phyloP scores from a whole-genome alignment of 2,888 invertebrate species.

The Busseola fusca region DNA sequence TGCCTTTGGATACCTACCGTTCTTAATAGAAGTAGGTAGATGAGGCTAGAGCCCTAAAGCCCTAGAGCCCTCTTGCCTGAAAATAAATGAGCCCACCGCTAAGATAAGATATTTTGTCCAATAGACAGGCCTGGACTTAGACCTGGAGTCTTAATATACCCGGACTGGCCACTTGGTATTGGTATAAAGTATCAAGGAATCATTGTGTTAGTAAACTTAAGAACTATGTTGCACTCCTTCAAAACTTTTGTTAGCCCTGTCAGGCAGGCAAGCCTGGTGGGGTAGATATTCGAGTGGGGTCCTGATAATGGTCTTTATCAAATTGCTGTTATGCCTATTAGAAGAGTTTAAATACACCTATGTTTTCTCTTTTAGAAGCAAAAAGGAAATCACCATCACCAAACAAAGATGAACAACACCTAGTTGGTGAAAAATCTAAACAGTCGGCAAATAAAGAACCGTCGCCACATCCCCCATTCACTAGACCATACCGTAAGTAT shows the following conservation, averaged over 20 bases:
- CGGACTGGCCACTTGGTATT: no score
- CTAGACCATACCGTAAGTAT: constrained; percentile 37
- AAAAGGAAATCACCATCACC: constrained; percentile 22
- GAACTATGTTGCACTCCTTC: no score
- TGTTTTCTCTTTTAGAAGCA: constrained; percentile 32
- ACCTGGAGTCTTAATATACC: no score
- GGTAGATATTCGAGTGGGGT: no score
- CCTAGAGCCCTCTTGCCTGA: no score
- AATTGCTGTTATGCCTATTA: background rate
- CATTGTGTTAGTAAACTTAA: no score
- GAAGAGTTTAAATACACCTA: background rate
- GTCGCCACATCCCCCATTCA: background rate
- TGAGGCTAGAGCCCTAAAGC: no score
- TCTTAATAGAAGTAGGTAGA: background rate
- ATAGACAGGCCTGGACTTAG: background rate
- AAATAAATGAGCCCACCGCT: background rate
- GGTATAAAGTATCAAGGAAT: no score
- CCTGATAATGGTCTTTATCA: background rate
- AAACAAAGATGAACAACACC: constrained; percentile 7
- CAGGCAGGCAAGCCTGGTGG: no score
- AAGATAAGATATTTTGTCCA: background rate
- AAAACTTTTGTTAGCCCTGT: no score
- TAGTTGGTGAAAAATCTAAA: constrained; percentile 13
- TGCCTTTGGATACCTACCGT: background rate
- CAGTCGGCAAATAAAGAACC: constrained; percentile 7